Conservation (phyloP, 2,113 vertebrate genomes). For the Cnemophilus loriae region DNA sequence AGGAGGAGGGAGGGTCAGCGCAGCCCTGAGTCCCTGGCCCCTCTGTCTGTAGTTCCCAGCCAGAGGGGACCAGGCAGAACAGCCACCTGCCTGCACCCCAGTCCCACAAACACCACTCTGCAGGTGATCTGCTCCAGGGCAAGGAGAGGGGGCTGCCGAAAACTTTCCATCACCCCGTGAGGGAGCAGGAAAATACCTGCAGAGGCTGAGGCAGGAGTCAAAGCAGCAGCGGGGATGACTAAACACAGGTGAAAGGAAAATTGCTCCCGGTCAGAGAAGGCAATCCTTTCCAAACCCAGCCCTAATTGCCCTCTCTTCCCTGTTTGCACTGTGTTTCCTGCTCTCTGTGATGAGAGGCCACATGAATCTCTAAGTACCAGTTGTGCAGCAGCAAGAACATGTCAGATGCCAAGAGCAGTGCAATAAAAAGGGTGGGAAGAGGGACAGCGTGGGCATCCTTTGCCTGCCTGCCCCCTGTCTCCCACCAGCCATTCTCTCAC, state of each 20-base stretch:
- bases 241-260: neutral
- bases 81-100: neutral
- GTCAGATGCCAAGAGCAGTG: neutral
- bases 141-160: neutral
- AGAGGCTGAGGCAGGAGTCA: neutral
- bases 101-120: neutral
- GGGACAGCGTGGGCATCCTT: accelerated
- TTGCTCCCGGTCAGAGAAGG: neutral
- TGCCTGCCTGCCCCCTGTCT: neutral
- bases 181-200: neutral
- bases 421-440: neutral
- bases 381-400: neutral
- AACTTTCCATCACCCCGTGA: neutral
- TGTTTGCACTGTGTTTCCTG: neutral
- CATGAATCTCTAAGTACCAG: neutral
- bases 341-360: neutral
- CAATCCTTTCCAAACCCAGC: neutral
- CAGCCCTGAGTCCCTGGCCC: neutral
- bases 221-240: accelerated
- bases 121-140: conserved; percentile 28
- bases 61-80: neutral
- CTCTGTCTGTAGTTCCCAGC: neutral
- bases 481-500: neutral
- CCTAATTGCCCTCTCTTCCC: neutral
- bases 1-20: neutral